Percentiles rank a stretch among this genome's conserved stretches.
phyloP scores from a whole-genome alignment of 2,113 vertebrate genomes.

The Neoarius graeffei region DNA sequence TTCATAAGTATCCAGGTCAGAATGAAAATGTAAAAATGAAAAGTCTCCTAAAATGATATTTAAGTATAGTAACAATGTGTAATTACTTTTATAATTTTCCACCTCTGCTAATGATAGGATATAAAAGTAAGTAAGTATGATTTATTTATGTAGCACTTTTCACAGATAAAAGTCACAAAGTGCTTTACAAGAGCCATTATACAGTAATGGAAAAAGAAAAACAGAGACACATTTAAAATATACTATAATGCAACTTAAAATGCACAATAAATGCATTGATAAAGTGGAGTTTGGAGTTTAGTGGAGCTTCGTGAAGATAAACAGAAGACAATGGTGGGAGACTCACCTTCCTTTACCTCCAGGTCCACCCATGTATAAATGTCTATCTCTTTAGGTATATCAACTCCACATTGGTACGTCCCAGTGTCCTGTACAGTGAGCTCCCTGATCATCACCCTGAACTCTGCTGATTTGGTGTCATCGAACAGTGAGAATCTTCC shows the following conservation, averaged over 20 bases:
- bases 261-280: neutral
- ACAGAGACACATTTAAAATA: too few relatives aligned
- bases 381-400: rapidly evolving
- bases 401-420: neutral
- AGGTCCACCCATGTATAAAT: neutral
- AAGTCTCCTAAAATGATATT: too few relatives aligned
- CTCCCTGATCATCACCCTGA: slow-evolving; percentile 7
- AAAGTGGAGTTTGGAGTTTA: neutral
- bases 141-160: too few relatives aligned
- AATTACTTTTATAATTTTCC: too few relatives aligned
- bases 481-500: slow-evolving; percentile 11
- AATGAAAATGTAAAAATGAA: too few relatives aligned
- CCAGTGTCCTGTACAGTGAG: slow-evolving; percentile 10
- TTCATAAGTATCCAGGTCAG: too few relatives aligned
- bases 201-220: too few relatives aligned
- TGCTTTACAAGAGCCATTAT: too few relatives aligned
- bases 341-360: neutral
- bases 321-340: neutral
- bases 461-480: neutral
- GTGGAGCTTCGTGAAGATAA: neutral
- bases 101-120: too few relatives aligned
- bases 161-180: too few relatives aligned
- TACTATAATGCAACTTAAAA: neutral
- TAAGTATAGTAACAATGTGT: too few relatives aligned
- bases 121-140: too few relatives aligned